phyloP scores from a whole-genome alignment of 2,888 invertebrate species.

The Minunthozetes semirufus region DNA sequence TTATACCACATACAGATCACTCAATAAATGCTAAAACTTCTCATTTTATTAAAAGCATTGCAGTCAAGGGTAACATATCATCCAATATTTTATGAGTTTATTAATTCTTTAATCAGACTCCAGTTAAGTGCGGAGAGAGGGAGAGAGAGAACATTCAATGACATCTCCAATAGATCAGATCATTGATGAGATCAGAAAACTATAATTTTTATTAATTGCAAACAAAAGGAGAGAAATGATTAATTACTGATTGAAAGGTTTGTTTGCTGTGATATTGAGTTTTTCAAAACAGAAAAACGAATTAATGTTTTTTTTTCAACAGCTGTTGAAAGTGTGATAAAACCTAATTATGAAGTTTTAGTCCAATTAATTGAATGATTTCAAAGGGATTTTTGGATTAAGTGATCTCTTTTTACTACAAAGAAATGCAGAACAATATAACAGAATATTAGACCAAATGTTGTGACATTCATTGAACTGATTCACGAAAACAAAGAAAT shows the following conservation, averaged over 20 bases:
- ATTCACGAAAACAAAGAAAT: no score
- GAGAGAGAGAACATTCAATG: no score
- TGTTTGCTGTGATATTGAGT: background rate
- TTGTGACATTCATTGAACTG: background rate
- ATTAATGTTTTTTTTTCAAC: background rate
- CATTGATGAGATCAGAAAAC: no score
- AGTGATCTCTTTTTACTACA: no score
- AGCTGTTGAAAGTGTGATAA: background rate
- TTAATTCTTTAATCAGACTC: conserved; percentile 21
- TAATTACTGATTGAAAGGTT: background rate
- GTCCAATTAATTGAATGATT: background rate
- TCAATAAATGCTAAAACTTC: background rate
- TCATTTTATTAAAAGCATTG: background rate
- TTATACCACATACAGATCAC: background rate
- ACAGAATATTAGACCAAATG: background rate
- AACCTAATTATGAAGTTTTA: background rate
- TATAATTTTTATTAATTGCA: background rate
- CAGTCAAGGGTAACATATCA: conserved; percentile 1
- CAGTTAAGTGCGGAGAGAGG: background rate
- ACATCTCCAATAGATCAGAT: no score
- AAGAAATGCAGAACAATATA: background rate
- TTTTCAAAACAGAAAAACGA: background rate
- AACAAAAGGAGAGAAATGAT: background rate
- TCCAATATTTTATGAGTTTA: conserved; percentile 16
- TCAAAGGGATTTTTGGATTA: background rate